phyloP scores from a whole-genome alignment of 1,140 invertebrate species.

The Aplysia californica region DNA sequence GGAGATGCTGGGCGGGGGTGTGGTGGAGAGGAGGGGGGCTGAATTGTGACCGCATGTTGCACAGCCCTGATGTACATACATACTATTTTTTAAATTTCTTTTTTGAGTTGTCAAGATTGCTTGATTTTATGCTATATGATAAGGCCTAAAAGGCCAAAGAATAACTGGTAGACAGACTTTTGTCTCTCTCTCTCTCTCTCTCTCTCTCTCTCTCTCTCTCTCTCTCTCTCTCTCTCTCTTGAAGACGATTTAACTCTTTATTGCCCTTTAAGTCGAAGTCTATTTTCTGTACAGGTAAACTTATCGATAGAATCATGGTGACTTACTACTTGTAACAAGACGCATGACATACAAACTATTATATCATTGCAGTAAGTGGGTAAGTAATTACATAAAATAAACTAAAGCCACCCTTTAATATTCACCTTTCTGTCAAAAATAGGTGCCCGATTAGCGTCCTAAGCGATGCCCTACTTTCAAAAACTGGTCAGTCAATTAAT shows the following conservation, averaged over 20 bases:
- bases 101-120: neutral
- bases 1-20: neutral
- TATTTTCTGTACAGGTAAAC: neutral
- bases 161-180: too few species aligned
- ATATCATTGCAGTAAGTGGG: too few species aligned
- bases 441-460: too few species aligned
- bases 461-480: too few species aligned
- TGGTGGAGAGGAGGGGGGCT: neutral
- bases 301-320: neutral
- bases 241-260: neutral
- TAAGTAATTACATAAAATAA: too few species aligned
- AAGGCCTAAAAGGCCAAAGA: neutral
- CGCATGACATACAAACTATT: too few species aligned
- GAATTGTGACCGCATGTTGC: neutral
- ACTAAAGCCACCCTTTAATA: slow-evolving; percentile 10
- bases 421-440: neutral
- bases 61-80: neutral
- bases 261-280: neutral
- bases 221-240: slow-evolving; percentile 1
- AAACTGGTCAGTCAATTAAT: too few species aligned
- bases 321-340: slow-evolving; percentile 9
- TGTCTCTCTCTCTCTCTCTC: slow-evolving; percentile 9
- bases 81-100: neutral
- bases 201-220: neutral
- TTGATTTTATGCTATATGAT: neutral